These are phyloP conservation scores for Mesopsocus fuscifrons DNA, from an alignment of 2,888 invertebrate species.

Conservation along the genomic window DNA sequence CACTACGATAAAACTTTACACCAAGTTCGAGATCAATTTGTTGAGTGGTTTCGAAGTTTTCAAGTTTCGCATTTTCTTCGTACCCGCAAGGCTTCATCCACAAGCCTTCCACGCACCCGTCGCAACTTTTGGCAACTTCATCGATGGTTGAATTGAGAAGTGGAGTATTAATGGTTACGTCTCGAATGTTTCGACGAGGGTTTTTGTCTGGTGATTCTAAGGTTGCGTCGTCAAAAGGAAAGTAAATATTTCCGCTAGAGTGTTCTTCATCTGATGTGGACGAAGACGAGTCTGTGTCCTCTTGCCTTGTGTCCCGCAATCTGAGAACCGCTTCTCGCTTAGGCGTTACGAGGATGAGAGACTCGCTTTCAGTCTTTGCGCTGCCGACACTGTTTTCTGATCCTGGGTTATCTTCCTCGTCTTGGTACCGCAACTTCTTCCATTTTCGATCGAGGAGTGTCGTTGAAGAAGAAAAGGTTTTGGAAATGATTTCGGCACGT, in stretches of 20 bases:
- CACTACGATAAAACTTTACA: not conserved
- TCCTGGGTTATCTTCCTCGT: slow-evolving; percentile 21
- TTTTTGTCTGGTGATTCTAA: slow-evolving; percentile 2
- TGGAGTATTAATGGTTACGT: not conserved
- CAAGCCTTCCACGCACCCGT: not conserved
- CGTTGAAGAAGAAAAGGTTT: slow-evolving; percentile 24
- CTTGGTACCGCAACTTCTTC: slow-evolving; percentile 20
- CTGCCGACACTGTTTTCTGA: slow-evolving; percentile 17
- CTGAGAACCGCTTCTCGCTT: slow-evolving; percentile 10
- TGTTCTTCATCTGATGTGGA: slow-evolving; percentile 8
- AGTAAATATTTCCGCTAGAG: slow-evolving; percentile 2
- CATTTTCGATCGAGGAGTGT: slow-evolving; percentile 26
- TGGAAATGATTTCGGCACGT: slow-evolving; percentile 20
- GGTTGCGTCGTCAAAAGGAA: not conserved
- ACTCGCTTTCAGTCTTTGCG: slow-evolving; percentile 17
- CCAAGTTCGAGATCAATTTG: not conserved
- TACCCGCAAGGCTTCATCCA: not conserved
- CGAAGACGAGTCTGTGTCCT: slow-evolving; percentile 19
- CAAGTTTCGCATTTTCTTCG: not conserved
- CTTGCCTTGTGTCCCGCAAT: slow-evolving; percentile 14
- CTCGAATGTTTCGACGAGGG: not conserved
- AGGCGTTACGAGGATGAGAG: slow-evolving; percentile 19
- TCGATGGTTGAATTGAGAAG: not conserved
- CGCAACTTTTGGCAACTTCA: not conserved
- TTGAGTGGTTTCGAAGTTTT: not conserved